phyloP scores from a whole-genome alignment of 2,113 vertebrate species.

The Rhinichthys klamathensis region DNA sequence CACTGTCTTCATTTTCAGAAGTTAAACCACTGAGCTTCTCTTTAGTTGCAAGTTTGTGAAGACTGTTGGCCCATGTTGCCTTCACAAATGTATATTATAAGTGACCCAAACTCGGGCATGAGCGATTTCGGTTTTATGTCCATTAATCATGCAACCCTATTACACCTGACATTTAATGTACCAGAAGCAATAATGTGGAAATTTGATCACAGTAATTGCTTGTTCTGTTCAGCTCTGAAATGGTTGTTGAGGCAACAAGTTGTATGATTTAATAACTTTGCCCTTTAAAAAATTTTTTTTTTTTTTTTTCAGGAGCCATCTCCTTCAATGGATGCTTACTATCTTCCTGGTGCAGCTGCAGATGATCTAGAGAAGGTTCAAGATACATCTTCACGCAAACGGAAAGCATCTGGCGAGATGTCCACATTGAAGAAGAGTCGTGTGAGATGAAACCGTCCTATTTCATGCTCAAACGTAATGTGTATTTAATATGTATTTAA shows the following conservation, averaged over 20 bases:
- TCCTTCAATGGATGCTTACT: constrained; percentile 82
- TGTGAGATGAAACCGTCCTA: constrained; percentile 31
- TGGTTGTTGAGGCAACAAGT: background rate
- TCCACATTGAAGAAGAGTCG: constrained; percentile 80
- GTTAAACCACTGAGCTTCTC: background rate
- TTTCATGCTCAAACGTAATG: constrained; percentile 11
- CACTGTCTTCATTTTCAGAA: background rate
- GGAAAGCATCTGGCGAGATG: constrained; percentile 79
- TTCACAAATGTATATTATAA: background rate
- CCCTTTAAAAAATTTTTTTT: background rate
- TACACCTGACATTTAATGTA: background rate
- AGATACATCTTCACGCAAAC: constrained; percentile 81
- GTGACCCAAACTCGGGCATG: background rate
- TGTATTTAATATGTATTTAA: constrained; percentile 31
- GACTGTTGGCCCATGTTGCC: background rate
- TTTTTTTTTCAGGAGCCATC: constrained; percentile 81
- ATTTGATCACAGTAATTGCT: background rate
- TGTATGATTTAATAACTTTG: background rate
- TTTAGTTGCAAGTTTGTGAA: background rate
- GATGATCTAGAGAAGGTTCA: constrained; percentile 63
- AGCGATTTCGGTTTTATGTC: background rate
- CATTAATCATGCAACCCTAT: background rate
- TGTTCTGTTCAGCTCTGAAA: background rate
- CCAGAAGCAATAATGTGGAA: background rate
- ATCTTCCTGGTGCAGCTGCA: constrained; percentile 72